These are phyloP conservation scores for Leucopsar rothschildi DNA, from an alignment of 2,113 vertebrate genomes.

Conservation along the genomic window DNA sequence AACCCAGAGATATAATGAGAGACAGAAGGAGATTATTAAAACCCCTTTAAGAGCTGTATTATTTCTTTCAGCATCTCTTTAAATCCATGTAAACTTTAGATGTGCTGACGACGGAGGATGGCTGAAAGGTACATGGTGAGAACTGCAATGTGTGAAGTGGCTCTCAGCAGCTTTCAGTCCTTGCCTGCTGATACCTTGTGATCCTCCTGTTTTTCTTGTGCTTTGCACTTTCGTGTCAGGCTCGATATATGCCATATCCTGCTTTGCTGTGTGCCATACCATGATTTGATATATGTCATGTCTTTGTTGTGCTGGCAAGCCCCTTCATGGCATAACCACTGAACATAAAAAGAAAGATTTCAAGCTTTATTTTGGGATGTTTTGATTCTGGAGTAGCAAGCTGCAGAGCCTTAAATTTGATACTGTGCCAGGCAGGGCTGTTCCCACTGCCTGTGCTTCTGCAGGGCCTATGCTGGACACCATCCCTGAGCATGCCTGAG, in stretches of 20 bases:
- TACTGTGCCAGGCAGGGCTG: neutral
- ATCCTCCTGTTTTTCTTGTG: neutral
- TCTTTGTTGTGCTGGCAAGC: neutral
- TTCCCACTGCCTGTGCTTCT: neutral
- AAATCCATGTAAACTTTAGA: neutral
- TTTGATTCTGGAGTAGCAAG: neutral
- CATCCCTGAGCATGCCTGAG: neutral
- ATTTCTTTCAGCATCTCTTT: neutral
- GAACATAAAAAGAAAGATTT: neutral
- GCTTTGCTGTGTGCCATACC: neutral
- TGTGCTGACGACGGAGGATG: neutral
- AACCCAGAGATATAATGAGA: slow-evolving; percentile 10
- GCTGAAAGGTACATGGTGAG: neutral
- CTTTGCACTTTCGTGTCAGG: neutral
- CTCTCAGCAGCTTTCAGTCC: neutral
- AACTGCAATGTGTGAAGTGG: neutral
- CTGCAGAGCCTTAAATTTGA: neutral
- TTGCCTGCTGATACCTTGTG: neutral
- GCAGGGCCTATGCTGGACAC: neutral
- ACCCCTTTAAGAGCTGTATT: neutral
- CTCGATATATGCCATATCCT: neutral
- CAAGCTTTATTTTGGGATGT: neutral
- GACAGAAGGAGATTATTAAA: slow-evolving; percentile 27
- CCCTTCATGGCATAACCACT: neutral
- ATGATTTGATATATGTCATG: neutral